A percentile compares a stretch with the other conserved stretches of the same genome.
These are phyloP conservation scores for Drosophila austrosaltans DNA, from an alignment of 2,888 invertebrate genomes.

Conservation along the genomic window DNA sequence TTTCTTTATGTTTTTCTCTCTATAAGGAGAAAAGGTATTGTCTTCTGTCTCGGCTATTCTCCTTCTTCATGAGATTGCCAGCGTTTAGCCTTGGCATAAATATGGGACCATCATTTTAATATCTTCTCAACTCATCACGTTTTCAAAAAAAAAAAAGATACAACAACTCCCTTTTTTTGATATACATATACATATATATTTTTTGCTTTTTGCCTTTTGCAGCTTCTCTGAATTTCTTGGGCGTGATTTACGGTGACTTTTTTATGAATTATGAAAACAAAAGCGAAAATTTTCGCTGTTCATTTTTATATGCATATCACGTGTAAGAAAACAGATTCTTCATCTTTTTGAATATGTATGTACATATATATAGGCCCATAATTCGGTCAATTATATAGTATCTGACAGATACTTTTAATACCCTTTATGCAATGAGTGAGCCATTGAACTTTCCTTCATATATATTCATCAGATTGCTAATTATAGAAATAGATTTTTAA, in stretches of 20 bases:
- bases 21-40: neutral
- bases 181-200: neutral
- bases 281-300: constrained; percentile 24
- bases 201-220: neutral
- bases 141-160: neutral
- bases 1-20: too few relatives aligned
- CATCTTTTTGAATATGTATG: neutral
- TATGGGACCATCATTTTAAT: constrained; percentile 36
- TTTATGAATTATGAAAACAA: constrained; percentile 49
- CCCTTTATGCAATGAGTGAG: constrained; percentile 3
- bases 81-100: constrained; percentile 62
- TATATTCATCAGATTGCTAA: constrained; percentile 20
- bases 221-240: constrained; percentile 43
- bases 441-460: neutral
- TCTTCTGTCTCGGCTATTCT: constrained; percentile 3
- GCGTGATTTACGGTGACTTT: constrained; percentile 60
- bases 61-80: constrained; percentile 9
- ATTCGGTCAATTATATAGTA: constrained; percentile 39
- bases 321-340: constrained; percentile 20
- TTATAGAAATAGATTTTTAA: constrained; percentile 29
- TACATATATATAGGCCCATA: constrained; percentile 17
- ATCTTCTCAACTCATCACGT: constrained; percentile 25
- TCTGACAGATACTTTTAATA: constrained; percentile 2
- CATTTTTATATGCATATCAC: constrained; percentile 33
- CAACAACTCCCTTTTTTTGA: neutral